Percentiles rank a stretch among this genome's conserved stretches.
These are phyloP conservation scores for Pantherophis alleghaniensis DNA, from an alignment of 2,797 vertebrate species.

Conservation along the genomic window DNA sequence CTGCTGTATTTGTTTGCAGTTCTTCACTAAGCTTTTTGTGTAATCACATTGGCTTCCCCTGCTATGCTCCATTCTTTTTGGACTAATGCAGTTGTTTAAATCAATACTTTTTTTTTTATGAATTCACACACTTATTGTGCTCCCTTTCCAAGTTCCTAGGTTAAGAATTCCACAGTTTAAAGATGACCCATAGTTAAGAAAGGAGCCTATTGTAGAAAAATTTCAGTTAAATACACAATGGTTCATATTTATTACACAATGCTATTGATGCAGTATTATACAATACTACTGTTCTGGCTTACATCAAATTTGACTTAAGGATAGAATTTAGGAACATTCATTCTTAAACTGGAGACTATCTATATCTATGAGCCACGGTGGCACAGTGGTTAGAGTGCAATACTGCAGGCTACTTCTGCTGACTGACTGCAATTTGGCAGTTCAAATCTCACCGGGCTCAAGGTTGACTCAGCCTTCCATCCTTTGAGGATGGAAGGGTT, in stretches of 20 bases:
- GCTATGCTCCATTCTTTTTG: not conserved
- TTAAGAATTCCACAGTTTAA: not conserved
- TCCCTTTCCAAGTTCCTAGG: not conserved
- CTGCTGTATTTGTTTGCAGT: not conserved
- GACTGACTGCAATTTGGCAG: too few species aligned
- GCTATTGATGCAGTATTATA: not conserved
- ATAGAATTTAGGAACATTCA: not conserved
- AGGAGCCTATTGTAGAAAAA: not conserved
- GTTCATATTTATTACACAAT: not conserved
- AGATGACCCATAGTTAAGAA: not conserved
- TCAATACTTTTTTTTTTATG: not conserved
- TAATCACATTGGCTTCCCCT: not conserved
- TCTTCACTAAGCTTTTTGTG: not conserved
- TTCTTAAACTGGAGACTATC: not conserved
- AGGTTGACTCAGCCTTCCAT: too few species aligned
- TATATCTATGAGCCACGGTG: not conserved
- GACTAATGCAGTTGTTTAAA: not conserved
- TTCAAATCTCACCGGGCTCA: too few species aligned
- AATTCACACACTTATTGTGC: not conserved
- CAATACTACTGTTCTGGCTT: not conserved
- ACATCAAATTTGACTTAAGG: not conserved
- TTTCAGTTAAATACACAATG: not conserved
- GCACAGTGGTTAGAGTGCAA: too few species aligned
- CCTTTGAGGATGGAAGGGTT: too few species aligned
- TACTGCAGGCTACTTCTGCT: too few species aligned